Evolutionary conservation across 2,888 invertebrate genomes (phyloP), one percentile per base, ranked within the genome.

Genomic region (Epirrhoe tristata): DNA sequence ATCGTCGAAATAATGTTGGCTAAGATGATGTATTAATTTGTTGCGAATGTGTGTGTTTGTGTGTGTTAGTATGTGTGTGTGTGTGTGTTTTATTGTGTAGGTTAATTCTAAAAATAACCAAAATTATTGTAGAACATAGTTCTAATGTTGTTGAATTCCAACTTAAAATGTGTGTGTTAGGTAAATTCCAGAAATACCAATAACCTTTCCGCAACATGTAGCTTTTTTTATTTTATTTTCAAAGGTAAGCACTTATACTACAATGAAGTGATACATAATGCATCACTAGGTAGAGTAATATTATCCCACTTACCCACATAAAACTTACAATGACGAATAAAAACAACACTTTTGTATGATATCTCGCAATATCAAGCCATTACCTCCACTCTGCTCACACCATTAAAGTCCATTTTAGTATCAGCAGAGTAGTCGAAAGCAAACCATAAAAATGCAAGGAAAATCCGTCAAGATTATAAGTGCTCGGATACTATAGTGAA

Each of bases 371-470:
- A 82, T 80, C 74, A 74, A 79, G 78, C 76, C 78, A 80, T 83
- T 75, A 81, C 75, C 78, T 81, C 76, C 78, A 72, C 74, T 72
- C 72, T 79, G 80, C 80, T 77, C 74, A 77, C 76, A 72, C 77
- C 78, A 82, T 88, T 86, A 87, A 86, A 86, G 83, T 82, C 85
- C 77, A 84, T 86, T 87, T 85, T 82, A 84, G 80, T 84, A 78
- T 84, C 53, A 50, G 56, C n/a, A 34, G 63, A 63, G 67, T 63
- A 63, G 54, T 58, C 43, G 6, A 55, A 54, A 65, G 34, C 39
- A 46, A 54, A 51, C 39, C 24, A 51, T 60, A 51, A 61, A 51
- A 59, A 58, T 36, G 48, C 16, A 51, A 36, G 58, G 17, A 58
- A 58, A 58, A 58, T 43, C 39, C 39, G 12, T 43, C 12, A 43